Evolutionary conservation across 2,888 invertebrate genomes (phyloP).

Genomic region (Smittia aterrima): DNA sequence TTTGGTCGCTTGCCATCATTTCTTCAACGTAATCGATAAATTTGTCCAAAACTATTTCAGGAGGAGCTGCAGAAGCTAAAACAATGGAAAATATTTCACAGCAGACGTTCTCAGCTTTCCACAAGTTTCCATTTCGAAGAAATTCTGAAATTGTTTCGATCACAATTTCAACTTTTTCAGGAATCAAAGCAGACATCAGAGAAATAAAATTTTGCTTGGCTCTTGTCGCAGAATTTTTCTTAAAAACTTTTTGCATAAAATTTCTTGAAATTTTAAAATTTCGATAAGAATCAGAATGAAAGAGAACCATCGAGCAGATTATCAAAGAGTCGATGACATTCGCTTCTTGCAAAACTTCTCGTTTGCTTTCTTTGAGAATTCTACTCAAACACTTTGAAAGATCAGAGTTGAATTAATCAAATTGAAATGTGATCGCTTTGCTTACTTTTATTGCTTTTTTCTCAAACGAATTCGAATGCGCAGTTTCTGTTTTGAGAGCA

Average conservation of each 20-base stretch:
- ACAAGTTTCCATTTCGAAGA: conserved; percentile 52
- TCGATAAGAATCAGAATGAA: not conserved
- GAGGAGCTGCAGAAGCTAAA: conserved; percentile 46
- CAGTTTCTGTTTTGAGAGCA: not conserved
- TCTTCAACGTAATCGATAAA: conserved; percentile 44
- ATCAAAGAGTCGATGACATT: not conserved
- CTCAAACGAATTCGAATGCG: not conserved
- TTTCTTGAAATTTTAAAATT: not conserved
- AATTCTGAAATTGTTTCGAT: conserved; percentile 44
- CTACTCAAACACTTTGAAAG: not conserved
- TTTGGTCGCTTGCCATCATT: conserved; percentile 45
- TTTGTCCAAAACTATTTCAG: conserved; percentile 45
- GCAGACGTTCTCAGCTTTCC: conserved; percentile 53
- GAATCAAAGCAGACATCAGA: not conserved
- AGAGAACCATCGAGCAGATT: not conserved
- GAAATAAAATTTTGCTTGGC: not conserved
- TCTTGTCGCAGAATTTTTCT: not conserved
- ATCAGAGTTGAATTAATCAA: not conserved
- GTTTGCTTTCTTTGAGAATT: not conserved
- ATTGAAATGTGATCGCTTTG: not conserved
- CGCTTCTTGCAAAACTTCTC: not conserved
- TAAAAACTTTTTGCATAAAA: not conserved
- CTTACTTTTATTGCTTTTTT: not conserved
- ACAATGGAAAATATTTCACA: conserved; percentile 49
- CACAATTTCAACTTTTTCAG: not conserved